phyloP scores from a whole-genome alignment of 2,113 vertebrate species.

The Notarius quadriscutis region DNA sequence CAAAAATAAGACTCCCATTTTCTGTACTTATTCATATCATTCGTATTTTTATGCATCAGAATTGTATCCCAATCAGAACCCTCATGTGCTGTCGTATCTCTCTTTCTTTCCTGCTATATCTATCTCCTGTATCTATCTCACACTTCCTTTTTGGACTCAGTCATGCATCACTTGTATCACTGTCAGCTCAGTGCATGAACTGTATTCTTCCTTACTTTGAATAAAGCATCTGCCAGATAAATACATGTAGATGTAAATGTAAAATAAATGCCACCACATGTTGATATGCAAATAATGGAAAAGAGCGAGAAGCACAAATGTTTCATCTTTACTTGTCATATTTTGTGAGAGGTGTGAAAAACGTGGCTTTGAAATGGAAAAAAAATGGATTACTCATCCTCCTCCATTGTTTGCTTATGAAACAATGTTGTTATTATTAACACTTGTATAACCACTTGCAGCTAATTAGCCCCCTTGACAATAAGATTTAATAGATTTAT shows the following conservation, averaged over 20 bases:
- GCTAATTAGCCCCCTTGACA: slow-evolving; percentile 21
- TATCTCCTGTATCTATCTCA: neutral
- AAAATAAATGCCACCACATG: neutral
- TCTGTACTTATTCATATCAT: neutral
- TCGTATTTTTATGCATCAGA: neutral
- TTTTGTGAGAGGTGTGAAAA: neutral
- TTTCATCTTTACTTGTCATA: neutral
- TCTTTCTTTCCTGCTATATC: neutral
- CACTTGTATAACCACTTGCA: slow-evolving; percentile 13
- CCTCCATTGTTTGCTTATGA: slow-evolving; percentile 4
- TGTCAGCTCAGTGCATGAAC: neutral
- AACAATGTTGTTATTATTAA: slow-evolving; percentile 16
- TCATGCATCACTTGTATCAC: neutral
- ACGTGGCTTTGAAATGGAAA: neutral
- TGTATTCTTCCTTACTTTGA: neutral
- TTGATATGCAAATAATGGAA: slow-evolving; percentile 1
- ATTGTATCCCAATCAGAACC: neutral
- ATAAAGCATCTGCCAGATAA: neutral
- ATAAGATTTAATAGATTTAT: neutral
- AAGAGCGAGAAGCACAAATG: neutral
- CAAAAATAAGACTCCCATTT: neutral
- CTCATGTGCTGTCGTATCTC: neutral
- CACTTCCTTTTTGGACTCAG: neutral
- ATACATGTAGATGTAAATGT: neutral
- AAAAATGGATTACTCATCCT: slow-evolving; percentile 6